Conservation (phyloP, 2,113 vertebrate genomes). For the Lethenteron camtschaticum region DNA sequence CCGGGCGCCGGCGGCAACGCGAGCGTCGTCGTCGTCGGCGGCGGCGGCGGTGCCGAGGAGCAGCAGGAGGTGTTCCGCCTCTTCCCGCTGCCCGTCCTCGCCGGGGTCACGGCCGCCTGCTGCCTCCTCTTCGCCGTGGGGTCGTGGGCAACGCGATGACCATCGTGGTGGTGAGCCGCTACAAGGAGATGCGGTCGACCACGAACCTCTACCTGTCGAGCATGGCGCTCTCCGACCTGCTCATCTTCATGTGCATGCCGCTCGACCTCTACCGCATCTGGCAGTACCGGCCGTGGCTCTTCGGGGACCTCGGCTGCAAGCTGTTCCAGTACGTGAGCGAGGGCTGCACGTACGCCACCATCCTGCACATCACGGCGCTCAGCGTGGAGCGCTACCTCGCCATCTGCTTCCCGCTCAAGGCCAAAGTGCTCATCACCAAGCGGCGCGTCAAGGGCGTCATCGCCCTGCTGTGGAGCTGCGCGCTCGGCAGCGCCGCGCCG, state of each 20-base stretch:
- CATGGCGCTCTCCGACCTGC: constrained; percentile 33
- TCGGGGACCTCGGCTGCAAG: constrained; percentile 35
- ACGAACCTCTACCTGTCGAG: constrained; percentile 43
- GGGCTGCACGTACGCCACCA: constrained; percentile 43
- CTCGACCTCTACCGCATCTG: constrained; percentile 56
- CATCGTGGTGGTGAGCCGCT: constrained; percentile 33
- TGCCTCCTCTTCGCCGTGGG: constrained; percentile 24
- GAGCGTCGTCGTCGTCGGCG: too few species aligned
- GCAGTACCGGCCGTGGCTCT: constrained; percentile 47
- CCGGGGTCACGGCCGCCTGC: constrained; percentile 24
- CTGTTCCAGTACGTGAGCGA: constrained; percentile 37
- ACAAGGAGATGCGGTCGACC: constrained; percentile 32
- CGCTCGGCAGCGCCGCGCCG: constrained; percentile 33
- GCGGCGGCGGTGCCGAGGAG: too few species aligned
- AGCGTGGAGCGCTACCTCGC: constrained; percentile 44
- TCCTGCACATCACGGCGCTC: constrained; percentile 45
- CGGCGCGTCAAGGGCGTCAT: constrained; percentile 29
- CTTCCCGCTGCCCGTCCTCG: constrained; percentile 13
- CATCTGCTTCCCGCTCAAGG: constrained; percentile 38
- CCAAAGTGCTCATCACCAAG: constrained; percentile 33
- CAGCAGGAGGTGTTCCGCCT: background rate
- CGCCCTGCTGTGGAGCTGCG: constrained; percentile 32
- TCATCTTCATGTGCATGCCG: constrained; percentile 41
- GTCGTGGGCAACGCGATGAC: constrained; percentile 30
- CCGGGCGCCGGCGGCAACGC: too few species aligned